Evolutionary conservation across 1,140 invertebrate genomes (phyloP), one percentile per base, ranked within the genome.

Genomic region (Goniozus legneri): DNA sequence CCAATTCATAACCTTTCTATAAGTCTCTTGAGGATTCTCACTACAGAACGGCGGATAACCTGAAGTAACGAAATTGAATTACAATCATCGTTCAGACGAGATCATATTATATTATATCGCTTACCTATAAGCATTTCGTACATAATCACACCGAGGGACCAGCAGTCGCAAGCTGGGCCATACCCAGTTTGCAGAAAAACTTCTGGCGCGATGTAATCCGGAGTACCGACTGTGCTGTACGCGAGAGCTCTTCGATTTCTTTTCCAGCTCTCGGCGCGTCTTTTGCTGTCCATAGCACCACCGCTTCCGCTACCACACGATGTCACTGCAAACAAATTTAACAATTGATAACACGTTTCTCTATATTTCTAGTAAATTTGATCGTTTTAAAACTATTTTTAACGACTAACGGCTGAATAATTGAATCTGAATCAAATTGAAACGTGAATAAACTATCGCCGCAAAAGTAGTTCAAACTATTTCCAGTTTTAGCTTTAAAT

Each of bases 1-100:
- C 97, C 97, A 99, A 68, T 96, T 97, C 92, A 99, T 98, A 37
- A 99, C 95, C 82, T 99, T 99, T 41, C 92, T 84, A 78, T 99
- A 99, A 13, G 97, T 99, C 77, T 99, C 97, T 76, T 98, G 95
- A 10, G 97, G 95, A 67, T 96, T 98, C 76, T 99, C 97, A 24
- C 95, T 97, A 74, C 97, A 99, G 76, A 99, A 99, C 30, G 97
- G 97, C 51, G 97, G 97, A 78, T 98, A 99, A 33, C 97, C 87
- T 87, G 61, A 60, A 64, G 49, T 3, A 47, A 55, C 47, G 58
- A 58, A 16, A 39, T 6, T 31, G 18, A 14, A 24, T 10, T 41
- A 24, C 16, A 14, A 32, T 33, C n/a, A 30, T 49, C 22, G 8
- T 6, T 6, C 19, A 12, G 19, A 10, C 24, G 12, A 13, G 33